phyloP scores from a whole-genome alignment of 2,888 invertebrate genomes.

The Eulithis prunata region DNA sequence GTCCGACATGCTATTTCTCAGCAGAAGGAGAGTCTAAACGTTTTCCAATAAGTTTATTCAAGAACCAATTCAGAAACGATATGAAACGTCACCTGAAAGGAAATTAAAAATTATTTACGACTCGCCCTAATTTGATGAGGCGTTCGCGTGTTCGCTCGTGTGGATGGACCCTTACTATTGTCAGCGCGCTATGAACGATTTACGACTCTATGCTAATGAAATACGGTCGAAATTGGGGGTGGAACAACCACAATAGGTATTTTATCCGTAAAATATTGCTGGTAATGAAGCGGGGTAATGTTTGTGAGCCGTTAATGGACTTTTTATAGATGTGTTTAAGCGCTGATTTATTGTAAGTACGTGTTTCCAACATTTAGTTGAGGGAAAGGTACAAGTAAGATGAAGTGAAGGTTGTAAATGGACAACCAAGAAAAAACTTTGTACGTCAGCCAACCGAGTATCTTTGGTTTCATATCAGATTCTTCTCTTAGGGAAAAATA shows the following conservation, averaged over 20 bases:
- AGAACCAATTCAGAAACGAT: conserved; percentile 5
- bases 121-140: conserved; percentile 40
- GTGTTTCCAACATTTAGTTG: conserved; percentile 15
- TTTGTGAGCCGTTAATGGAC: conserved; percentile 45
- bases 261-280: conserved; percentile 55
- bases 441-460: no score
- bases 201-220: conserved; percentile 31
- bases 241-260: conserved; percentile 28
- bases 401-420: conserved; percentile 1
- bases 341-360: conserved; percentile 40
- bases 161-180: conserved; percentile 20
- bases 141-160: conserved; percentile 38
- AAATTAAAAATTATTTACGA: conserved; percentile 47
- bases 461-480: no score
- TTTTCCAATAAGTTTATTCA: not conserved
- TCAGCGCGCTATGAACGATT: conserved; percentile 18
- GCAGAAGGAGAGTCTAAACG: no score
- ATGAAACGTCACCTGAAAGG: conserved; percentile 33
- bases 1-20: no score
- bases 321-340: conserved; percentile 46
- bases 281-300: conserved; percentile 48
- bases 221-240: conserved; percentile 34
- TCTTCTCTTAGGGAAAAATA: no score
- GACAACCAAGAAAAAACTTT: conserved; percentile 3
- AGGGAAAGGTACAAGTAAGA: conserved; percentile 18